Evolutionary conservation across 1,140 invertebrate species (phyloP).

Genomic region (Dolichoris vasculosae): DNA sequence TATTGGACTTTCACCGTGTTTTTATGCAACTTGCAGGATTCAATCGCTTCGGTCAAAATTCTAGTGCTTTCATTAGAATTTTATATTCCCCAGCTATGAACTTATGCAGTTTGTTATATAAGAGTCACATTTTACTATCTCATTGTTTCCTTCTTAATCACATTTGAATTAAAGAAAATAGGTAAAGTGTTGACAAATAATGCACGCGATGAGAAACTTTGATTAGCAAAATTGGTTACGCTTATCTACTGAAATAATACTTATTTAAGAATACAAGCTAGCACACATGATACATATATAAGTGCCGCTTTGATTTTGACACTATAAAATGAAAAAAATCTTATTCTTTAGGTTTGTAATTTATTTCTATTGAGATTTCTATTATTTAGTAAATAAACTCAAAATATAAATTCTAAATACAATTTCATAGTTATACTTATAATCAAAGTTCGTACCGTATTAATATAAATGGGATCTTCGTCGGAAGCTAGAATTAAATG

Average conservation of each 20-base stretch:
- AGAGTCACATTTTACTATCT: slow-evolving; percentile 43
- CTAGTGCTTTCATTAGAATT: slow-evolving; percentile 1
- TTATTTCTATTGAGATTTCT: background rate
- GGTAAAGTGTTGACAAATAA: background rate
- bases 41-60: background rate
- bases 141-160: slow-evolving; percentile 37
- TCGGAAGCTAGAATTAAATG: too few species aligned
- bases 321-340: background rate
- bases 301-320: background rate
- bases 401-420: background rate
- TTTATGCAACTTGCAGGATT: background rate
- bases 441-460: too few species aligned
- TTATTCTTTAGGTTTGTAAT: background rate
- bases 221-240: background rate
- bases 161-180: background rate
- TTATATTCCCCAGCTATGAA: background rate
- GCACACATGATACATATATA: background rate
- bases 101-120: slow-evolving; percentile 33
- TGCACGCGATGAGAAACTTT: slow-evolving; percentile 16
- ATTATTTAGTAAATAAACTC: background rate
- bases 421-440: too few species aligned
- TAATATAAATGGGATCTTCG: background rate
- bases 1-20: slow-evolving; percentile 22
- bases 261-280: too few species aligned
- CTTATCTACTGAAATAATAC: too few species aligned